A percentile compares a stretch with the other conserved stretches of the same genome.
Conservation (phyloP, 2,797 vertebrate species). For the Malurus splendens region DNA sequence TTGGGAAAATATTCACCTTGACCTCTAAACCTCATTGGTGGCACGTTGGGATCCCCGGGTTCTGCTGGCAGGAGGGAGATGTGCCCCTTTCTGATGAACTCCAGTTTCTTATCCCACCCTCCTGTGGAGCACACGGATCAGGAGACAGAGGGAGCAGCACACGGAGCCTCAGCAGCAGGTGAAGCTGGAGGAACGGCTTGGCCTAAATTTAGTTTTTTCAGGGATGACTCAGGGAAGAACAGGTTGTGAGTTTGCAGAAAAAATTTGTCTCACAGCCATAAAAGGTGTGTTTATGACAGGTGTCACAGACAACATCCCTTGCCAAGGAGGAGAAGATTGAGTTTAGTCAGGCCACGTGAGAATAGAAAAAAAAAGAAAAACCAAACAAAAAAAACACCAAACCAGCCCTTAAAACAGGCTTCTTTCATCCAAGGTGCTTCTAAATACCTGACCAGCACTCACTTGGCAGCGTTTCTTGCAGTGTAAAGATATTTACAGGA, state of each 20-base stretch:
- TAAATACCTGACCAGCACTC: neutral
- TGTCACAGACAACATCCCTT: neutral
- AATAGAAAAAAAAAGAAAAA: fast-evolving
- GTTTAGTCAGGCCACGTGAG: neutral
- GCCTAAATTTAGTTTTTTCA: neutral
- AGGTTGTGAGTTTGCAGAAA: neutral
- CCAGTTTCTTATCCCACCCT: neutral
- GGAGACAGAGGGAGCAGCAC: neutral
- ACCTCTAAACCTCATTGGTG: neutral
- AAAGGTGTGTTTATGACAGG: neutral
- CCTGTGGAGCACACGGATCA: fast-evolving
- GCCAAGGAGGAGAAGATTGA: neutral
- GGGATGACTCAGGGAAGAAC: neutral
- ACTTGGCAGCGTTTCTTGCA: slow-evolving; percentile 4
- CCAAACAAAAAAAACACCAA: neutral
- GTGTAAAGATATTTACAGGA: neutral
- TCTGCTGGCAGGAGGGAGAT: neutral
- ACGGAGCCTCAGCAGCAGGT: neutral
- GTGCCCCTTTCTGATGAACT: neutral
- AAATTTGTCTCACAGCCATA: neutral
- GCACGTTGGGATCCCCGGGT: fast-evolving
- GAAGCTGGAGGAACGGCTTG: neutral
- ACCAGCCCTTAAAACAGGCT: neutral
- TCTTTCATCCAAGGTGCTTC: neutral
- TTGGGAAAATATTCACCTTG: neutral